Evolutionary conservation across 1,140 invertebrate species (phyloP), one percentile per base, ranked within the genome.

Genomic region (Maniola jurtina): DNA sequence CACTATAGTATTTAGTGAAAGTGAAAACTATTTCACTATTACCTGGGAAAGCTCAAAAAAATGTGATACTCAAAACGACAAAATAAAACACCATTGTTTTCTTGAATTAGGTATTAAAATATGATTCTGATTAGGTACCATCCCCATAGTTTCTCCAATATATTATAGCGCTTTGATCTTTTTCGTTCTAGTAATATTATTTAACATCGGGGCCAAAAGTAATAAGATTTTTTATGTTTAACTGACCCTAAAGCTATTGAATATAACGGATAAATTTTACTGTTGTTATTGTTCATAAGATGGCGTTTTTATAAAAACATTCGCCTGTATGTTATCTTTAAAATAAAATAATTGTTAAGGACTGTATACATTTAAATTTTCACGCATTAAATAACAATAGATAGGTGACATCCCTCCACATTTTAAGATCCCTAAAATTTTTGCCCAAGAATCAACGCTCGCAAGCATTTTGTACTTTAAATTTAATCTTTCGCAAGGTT

Each of bases 401-500:
- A 40, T 11, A 40, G 38, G 38, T 1, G 13, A 47, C 6, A n/a
- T 47, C 45, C n/a, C 6, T 14, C 13, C 14, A 47, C 13, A 47
- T 47, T 47, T 47, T 47, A 47, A 14, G 0, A n/a, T 13, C 11
- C 14, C 13, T n/a, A 16, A 16, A 5, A 8, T 50, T 15, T 15
- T 16, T 16, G 14, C 48, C 14, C 48, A 50, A 50, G 5, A 50
- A 25, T 50, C 6, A 55, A 11, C 52, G 11, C 52, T 55, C 33
- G 16, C 25, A 34, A 25, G 15, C 15, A 55, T 55, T 55, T 55
- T 55, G 16, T 33, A 55, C 52, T 55, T 34, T 57, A n/a, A 40
- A 14, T 13, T 64, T n/a, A 34, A 45, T 55, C 33, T 63, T 42
- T 42, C 6, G 40, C 36, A 47, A 47, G 52, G 35, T 33, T 50